Conservation (phyloP, 1,140 invertebrate species). For the Megalopta genalis region DNA sequence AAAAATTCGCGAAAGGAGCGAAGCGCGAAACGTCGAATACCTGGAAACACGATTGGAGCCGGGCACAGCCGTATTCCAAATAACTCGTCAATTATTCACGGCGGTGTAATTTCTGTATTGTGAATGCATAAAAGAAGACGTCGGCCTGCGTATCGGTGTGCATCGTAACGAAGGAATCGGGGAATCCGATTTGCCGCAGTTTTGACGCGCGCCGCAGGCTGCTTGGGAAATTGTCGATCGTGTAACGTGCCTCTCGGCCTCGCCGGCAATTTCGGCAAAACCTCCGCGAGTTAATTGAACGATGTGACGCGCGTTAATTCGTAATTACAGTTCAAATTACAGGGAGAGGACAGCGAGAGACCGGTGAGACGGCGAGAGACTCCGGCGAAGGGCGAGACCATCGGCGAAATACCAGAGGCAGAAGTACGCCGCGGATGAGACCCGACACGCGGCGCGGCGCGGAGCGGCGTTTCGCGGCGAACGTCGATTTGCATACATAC, state of each 20-base stretch:
- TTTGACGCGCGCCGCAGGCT: background rate
- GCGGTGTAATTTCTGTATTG: no score
- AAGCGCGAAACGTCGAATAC: no score
- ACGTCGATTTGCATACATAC: background rate
- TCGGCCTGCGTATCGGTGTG: background rate
- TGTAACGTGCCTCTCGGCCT: background rate
- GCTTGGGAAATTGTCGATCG: slow-evolving; percentile 28
- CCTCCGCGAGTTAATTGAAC: slow-evolving; percentile 32
- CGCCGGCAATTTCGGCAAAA: slow-evolving; percentile 17
- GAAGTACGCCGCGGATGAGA: no score
- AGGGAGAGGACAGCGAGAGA: background rate
- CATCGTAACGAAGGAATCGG: slow-evolving; percentile 10
- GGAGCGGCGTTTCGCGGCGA: background rate
- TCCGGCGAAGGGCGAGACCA: background rate
- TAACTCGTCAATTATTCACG: no score
- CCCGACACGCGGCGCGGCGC: no score
- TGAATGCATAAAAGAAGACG: no score
- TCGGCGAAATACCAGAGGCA: background rate
- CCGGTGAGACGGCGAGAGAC: no score
- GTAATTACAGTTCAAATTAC: slow-evolving; percentile 40
- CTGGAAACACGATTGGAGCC: no score
- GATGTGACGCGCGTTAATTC: slow-evolving; percentile 27
- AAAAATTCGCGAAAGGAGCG: no score
- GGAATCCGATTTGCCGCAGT: background rate
- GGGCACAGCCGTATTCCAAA: no score